A percentile compares a stretch with the other conserved stretches of the same genome.
Conservation (phyloP, 2,888 invertebrate genomes). For the Polietes domitor region DNA sequence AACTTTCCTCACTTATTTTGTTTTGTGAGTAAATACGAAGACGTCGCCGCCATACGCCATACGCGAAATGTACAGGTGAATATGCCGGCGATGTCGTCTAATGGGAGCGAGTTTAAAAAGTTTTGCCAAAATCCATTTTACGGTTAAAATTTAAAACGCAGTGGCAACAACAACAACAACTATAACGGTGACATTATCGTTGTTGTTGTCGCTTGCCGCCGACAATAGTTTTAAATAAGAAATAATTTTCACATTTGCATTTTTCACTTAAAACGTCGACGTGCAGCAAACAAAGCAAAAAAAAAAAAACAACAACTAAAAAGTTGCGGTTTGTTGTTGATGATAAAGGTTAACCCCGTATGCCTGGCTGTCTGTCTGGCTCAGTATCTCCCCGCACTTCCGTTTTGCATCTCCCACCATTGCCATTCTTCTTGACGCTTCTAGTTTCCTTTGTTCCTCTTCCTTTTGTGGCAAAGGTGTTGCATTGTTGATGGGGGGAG, state of each 20-base stretch:
- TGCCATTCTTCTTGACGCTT: background rate
- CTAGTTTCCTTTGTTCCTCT: background rate
- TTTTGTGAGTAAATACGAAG: background rate
- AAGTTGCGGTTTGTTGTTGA: slow-evolving; percentile 46
- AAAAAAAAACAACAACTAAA: slow-evolving; percentile 37
- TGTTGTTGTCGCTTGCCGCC: background rate
- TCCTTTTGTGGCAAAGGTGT: slow-evolving; percentile 50
- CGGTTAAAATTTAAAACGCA: slow-evolving; percentile 52
- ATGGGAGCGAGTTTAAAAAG: background rate
- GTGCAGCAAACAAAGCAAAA: background rate
- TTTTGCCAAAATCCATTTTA: slow-evolving; percentile 5
- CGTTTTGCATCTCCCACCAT: slow-evolving; percentile 3
- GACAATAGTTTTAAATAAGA: slow-evolving; percentile 55
- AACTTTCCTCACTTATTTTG: background rate
- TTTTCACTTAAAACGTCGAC: slow-evolving; percentile 48
- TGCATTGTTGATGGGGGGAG: slow-evolving; percentile 54
- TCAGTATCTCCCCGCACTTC: slow-evolving; percentile 39
- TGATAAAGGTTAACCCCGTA: slow-evolving; percentile 51
- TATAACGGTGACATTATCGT: background rate
- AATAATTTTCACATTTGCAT: slow-evolving; percentile 67
- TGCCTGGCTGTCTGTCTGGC: slow-evolving; percentile 38
- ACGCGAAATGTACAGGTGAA: too few relatives aligned
- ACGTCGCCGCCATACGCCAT: too few relatives aligned
- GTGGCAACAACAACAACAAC: slow-evolving; percentile 40
- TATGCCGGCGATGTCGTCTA: background rate